Evolutionary conservation across 2,888 invertebrate species (phyloP), one percentile per base, ranked within the genome.

Genomic region (Cryptophagus acutangulus): DNA sequence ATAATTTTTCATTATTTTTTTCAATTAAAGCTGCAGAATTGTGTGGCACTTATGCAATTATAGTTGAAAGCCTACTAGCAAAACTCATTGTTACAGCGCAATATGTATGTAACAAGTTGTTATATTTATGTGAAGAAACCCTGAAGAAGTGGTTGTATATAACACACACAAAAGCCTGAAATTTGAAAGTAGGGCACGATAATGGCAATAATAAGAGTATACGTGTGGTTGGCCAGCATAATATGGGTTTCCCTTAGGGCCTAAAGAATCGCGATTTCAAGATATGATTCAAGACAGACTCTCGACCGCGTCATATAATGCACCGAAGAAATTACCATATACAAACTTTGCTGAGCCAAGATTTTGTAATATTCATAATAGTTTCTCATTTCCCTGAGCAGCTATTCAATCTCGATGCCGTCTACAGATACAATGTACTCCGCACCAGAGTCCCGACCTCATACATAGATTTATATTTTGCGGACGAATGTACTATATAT

Each of bases 351-450:
- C 50, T 41, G 38, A 49, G 51, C 46, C 48, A 45, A 55, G 56
- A 58, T 58, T 59, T 55, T 61, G 57, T 57, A 62, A 62, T 62
- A 61, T 62, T 61, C 59, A 61, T 61, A 62, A 62, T 62, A 61
- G 59, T 59, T 58, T 54, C 57, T 60, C 61, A 60, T 62, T 59
- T 59, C 55, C 55, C 55, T 39, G 45, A 56, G 48, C 47, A 53
- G 52, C 54, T 52, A 57, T 57, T 57, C 52, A 54, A 58, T 55
- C 50, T 49, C 48, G 46, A 48, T 43, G 41, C 48, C n/a, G n/a
- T n/a, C n/a, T n/a, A n/a, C 24, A 20, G 24, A 20, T 20, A 20
- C 24, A 20, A 20, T 20, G 24, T 20, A 20, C 24, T 20, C 24
- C 24, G n/a, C 6, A 6, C n/a, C 24, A 20, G n/a, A 6, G 6